Conservation (phyloP, 2,113 vertebrate species). For the Callipepla californica region DNA sequence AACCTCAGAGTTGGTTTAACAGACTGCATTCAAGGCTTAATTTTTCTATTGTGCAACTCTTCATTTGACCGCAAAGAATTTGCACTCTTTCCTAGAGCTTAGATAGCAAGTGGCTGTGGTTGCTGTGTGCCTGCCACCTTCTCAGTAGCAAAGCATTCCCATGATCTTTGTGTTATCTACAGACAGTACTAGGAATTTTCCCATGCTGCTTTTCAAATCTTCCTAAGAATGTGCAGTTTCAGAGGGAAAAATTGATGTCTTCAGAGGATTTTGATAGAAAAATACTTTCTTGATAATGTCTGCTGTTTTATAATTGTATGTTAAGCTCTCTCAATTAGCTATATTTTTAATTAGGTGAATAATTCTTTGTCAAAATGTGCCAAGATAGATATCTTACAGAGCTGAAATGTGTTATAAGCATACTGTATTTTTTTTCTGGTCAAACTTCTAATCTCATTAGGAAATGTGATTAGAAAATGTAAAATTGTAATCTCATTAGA, state of each 20-base stretch:
- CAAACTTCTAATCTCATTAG: constrained; percentile 32
- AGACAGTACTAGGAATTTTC: neutral
- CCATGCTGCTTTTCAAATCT: neutral
- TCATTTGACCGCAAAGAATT: neutral
- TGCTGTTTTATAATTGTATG: neutral
- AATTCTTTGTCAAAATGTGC: neutral
- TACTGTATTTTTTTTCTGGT: neutral
- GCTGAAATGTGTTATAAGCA: neutral
- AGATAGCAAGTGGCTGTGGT: neutral
- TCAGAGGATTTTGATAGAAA: neutral
- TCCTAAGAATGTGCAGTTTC: neutral
- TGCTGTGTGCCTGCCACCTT: neutral
- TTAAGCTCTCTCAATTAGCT: neutral
- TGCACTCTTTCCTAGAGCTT: neutral
- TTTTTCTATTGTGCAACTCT: neutral
- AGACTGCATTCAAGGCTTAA: neutral
- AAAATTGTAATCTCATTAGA: constrained; percentile 50
- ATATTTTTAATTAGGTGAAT: neutral
- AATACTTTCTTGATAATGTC: neutral
- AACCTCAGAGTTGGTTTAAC: neutral
- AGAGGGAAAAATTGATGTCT: neutral
- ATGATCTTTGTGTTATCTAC: neutral
- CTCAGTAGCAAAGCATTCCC: neutral
- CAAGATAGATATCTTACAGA: neutral
- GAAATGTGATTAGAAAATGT: constrained; percentile 59